These are phyloP conservation scores for Ametastegia equiseti DNA, from an alignment of 2,888 invertebrate species.

Conservation along the genomic window DNA sequence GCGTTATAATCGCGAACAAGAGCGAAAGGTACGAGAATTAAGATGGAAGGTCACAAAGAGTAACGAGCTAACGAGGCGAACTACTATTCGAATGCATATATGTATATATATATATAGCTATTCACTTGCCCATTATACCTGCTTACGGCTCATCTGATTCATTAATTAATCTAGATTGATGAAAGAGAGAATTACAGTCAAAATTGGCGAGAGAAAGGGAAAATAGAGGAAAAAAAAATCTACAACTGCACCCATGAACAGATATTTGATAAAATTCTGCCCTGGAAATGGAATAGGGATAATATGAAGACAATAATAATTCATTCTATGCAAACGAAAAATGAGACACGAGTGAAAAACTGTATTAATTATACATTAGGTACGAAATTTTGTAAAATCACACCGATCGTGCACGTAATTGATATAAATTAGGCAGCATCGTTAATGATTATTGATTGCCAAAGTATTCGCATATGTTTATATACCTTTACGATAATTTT, in stretches of 20 bases:
- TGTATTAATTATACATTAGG: no score
- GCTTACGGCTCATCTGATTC: not conserved
- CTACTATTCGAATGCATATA: not conserved
- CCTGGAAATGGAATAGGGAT: no score
- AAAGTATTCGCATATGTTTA: no score
- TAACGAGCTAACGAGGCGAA: slow-evolving; percentile 38
- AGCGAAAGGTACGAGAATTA: slow-evolving; percentile 21
- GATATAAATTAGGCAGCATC: no score
- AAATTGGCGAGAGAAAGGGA: not conserved
- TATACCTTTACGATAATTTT: no score
- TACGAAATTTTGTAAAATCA: no score
- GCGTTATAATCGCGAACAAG: not conserved
- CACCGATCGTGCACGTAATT: no score
- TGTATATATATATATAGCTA: no score
- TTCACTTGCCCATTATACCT: no score
- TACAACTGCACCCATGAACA: not conserved
- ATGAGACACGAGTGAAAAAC: not conserved
- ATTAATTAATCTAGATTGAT: not conserved
- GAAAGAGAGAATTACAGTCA: not conserved
- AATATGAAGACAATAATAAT: no score
- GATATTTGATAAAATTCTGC: no score
- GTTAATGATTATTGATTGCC: no score
- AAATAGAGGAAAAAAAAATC: not conserved
- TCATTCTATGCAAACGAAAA: not conserved
- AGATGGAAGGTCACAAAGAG: slow-evolving; percentile 29